A percentile compares a stretch with the other conserved stretches of the same genome.
Evolutionary conservation across 2,113 vertebrate species (phyloP).

Genomic region (Micromys minutus): DNA sequence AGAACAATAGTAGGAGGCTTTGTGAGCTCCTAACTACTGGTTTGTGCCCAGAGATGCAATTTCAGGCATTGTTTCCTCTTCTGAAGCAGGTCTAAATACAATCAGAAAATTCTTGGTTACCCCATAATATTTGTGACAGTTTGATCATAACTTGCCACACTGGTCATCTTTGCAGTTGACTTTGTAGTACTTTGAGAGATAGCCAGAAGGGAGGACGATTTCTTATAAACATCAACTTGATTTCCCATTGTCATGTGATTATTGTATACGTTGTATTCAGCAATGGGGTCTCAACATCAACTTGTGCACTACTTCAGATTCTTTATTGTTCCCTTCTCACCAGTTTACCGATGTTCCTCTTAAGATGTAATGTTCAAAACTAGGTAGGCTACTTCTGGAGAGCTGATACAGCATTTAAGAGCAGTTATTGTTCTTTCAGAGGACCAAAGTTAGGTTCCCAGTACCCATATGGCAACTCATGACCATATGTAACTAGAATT

Average conservation of each 20-base stretch:
- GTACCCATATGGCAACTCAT: not conserved
- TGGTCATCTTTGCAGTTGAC: not conserved
- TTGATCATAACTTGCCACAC: not conserved
- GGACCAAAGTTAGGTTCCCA: not conserved
- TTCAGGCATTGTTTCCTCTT: not conserved
- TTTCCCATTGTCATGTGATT: not conserved
- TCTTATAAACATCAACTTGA: not conserved
- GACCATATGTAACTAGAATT: not conserved
- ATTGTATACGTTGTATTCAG: not conserved
- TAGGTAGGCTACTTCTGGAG: not conserved
- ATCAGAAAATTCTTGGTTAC: not conserved
- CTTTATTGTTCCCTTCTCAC: not conserved
- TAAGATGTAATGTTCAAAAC: not conserved
- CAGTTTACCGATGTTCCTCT: not conserved
- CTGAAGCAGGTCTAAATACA: not conserved
- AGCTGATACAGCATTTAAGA: not conserved
- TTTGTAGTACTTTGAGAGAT: not conserved
- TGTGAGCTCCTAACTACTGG: not conserved
- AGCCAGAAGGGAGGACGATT: not conserved
- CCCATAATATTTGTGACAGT: not conserved
- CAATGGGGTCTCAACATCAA: not conserved
- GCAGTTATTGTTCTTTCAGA: not conserved
- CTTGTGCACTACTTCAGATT: not conserved
- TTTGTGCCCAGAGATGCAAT: not conserved
- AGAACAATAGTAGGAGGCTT: not conserved